Percentiles rank a stretch among this genome's conserved stretches.
Conservation (phyloP, 2,888 invertebrate species). For the Drosophila hamatofila region DNA sequence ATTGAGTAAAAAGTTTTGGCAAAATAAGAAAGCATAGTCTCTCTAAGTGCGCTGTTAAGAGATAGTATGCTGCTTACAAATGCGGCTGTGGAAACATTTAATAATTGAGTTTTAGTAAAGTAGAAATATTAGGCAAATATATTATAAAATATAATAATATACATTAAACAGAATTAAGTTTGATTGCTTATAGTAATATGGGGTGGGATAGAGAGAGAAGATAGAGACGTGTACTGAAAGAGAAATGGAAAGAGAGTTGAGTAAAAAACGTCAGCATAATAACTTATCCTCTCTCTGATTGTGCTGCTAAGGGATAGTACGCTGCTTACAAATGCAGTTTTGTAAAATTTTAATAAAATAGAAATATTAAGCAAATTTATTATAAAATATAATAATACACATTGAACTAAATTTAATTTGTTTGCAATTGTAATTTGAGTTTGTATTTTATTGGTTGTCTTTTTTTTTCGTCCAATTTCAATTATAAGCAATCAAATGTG, state of each 20-base stretch:
- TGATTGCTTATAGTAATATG: too few relatives aligned
- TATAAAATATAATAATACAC: not conserved
- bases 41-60: not conserved
- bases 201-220: too few relatives aligned
- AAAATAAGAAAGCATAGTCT: not conserved
- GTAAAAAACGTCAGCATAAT: slow-evolving; percentile 7
- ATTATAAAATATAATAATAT: not conserved
- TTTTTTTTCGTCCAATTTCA: slow-evolving; percentile 16
- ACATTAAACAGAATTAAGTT: not conserved
- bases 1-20: slow-evolving; percentile 8
- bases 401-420: not conserved
- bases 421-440: slow-evolving; percentile 2
- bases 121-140: not conserved
- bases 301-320: not conserved
- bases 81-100: too few relatives aligned
- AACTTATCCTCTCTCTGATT: not conserved
- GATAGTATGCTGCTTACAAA: not conserved
- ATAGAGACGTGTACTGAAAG: too few relatives aligned
- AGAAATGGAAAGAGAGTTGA: not conserved
- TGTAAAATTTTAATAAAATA: not conserved
- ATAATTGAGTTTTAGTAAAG: not conserved
- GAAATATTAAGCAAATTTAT: not conserved
- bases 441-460: slow-evolving; percentile 7
- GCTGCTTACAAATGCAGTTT: not conserved
- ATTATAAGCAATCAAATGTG: slow-evolving; percentile 46